These are phyloP conservation scores for Rallus limicola DNA, from an alignment of 2,113 vertebrate genomes.

Conservation along the genomic window DNA sequence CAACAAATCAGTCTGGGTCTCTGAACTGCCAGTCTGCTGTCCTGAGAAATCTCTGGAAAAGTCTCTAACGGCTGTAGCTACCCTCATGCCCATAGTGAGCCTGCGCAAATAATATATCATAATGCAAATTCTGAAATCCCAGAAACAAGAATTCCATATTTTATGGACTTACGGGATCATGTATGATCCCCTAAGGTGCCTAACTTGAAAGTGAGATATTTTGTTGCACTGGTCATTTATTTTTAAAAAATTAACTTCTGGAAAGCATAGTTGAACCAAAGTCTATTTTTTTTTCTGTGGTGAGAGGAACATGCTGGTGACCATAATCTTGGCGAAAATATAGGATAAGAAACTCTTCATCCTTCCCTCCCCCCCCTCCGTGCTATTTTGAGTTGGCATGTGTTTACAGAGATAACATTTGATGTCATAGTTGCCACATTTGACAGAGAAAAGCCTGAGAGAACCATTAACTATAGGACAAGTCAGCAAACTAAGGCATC, in stretches of 20 bases:
- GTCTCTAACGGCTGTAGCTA: neutral
- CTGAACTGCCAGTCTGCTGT: neutral
- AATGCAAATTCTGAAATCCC: neutral
- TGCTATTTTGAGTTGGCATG: conserved; percentile 69
- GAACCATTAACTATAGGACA: conserved; percentile 68
- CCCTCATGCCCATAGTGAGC: neutral
- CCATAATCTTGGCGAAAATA: conserved; percentile 51
- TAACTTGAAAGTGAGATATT: neutral
- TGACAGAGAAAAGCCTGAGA: conserved; percentile 68
- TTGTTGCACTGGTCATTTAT: neutral
- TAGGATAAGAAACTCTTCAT: conserved; percentile 39
- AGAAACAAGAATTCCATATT: neutral
- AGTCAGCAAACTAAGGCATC: conserved; percentile 60
- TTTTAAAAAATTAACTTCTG: conserved; percentile 6
- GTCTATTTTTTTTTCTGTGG: neutral
- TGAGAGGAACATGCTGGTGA: neutral
- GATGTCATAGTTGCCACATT: conserved; percentile 67
- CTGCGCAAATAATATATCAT: neutral
- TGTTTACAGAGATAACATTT: conserved; percentile 69
- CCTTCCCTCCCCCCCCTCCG: neutral
- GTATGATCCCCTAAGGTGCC: neutral
- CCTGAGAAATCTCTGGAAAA: neutral
- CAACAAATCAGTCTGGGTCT: conserved; percentile 19
- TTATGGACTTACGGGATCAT: neutral
- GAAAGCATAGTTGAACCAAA: neutral